Conservation (phyloP, 2,888 invertebrate species). For the Melinaea menophilus region DNA sequence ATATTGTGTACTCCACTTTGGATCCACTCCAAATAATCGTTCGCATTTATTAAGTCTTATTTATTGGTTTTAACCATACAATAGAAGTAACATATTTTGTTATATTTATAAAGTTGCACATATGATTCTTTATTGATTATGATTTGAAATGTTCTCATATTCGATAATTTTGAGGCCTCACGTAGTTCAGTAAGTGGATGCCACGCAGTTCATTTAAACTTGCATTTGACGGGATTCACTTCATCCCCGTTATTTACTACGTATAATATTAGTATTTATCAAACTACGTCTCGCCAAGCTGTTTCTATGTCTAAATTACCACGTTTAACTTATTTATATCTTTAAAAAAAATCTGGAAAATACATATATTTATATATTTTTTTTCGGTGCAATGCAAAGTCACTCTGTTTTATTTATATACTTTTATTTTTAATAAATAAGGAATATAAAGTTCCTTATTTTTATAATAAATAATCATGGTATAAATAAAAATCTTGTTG, state of each 20-base stretch:
- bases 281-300: not conserved
- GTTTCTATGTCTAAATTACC: too few relatives aligned
- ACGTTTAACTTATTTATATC: too few relatives aligned
- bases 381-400: too few relatives aligned
- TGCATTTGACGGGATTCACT: slow-evolving; percentile 64
- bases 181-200: slow-evolving; percentile 33
- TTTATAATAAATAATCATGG: too few relatives aligned
- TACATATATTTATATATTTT: too few relatives aligned
- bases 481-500: too few relatives aligned
- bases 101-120: too few relatives aligned
- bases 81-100: slow-evolving; percentile 5
- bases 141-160: slow-evolving; percentile 13
- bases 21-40: slow-evolving; percentile 12
- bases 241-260: slow-evolving; percentile 41
- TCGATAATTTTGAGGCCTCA: slow-evolving; percentile 25
- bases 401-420: too few relatives aligned
- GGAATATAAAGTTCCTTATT: too few relatives aligned
- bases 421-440: too few relatives aligned
- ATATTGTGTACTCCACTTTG: slow-evolving; percentile 11
- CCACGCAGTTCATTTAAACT: slow-evolving; percentile 41
- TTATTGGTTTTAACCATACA: slow-evolving; percentile 11
- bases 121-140: too few relatives aligned
- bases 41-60: slow-evolving; percentile 11
- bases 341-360: too few relatives aligned
- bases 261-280: not conserved